These are phyloP conservation scores for Acanthosoma haemorrhoidale DNA, from an alignment of 2,888 invertebrate genomes.

Conservation along the genomic window DNA sequence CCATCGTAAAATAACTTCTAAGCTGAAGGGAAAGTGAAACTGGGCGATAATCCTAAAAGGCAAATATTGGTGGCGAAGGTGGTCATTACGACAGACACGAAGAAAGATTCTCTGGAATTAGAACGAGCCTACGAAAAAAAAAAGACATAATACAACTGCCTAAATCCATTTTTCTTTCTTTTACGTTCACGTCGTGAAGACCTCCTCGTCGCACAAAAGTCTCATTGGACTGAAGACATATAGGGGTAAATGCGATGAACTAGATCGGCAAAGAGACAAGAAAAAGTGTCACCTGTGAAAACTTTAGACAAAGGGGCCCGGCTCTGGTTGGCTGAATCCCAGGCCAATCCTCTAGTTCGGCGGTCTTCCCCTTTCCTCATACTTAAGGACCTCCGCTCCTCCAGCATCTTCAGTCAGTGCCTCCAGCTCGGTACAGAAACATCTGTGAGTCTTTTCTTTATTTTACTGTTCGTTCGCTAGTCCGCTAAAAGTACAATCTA, in stretches of 20 bases:
- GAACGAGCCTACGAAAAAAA: not conserved
- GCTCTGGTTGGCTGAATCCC: conserved; percentile 19
- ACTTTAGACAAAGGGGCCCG: conserved; percentile 9
- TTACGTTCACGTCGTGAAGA: too few relatives aligned
- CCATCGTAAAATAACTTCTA: not conserved
- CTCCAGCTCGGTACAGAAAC: not conserved
- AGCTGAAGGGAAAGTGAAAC: not conserved
- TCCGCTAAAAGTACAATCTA: too few relatives aligned
- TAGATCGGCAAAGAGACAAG: not conserved
- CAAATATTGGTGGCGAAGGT: not conserved
- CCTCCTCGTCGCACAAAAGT: not conserved
- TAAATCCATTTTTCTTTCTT: not conserved
- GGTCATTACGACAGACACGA: too few relatives aligned
- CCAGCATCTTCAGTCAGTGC: not conserved
- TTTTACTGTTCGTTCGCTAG: too few relatives aligned
- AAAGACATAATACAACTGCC: not conserved
- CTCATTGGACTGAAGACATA: too few relatives aligned
- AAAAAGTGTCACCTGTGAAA: conserved; percentile 13
- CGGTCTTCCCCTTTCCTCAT: not conserved
- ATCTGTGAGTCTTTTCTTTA: not conserved
- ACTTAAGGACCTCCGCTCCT: not conserved
- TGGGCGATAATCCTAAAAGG: not conserved
- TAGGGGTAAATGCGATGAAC: not conserved
- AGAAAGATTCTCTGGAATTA: not conserved
- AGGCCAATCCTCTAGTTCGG: conserved; percentile 1